Percentiles rank a stretch among this genome's conserved stretches.
These are phyloP conservation scores for Bos javanicus DNA, from an alignment of 2,113 vertebrate species.

Conservation along the genomic window DNA sequence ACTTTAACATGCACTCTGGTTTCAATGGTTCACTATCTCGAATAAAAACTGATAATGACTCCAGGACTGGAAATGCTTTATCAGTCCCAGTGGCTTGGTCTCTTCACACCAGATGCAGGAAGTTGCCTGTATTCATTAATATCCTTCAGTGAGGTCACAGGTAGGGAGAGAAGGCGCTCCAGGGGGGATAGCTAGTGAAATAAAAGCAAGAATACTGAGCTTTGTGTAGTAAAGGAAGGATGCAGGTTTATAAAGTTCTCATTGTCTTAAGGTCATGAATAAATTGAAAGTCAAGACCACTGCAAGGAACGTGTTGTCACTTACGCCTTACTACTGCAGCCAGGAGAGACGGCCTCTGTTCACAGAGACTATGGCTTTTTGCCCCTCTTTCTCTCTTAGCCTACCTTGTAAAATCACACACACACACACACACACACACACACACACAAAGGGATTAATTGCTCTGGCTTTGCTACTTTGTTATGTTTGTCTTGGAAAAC, in stretches of 20 bases:
- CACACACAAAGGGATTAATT: background rate
- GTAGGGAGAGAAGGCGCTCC: background rate
- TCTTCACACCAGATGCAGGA: conserved; percentile 39
- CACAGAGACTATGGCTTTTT: background rate
- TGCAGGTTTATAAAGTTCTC: background rate
- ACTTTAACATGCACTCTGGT: background rate
- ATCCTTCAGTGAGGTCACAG: conserved; percentile 54
- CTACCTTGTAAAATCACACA: background rate
- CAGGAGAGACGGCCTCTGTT: background rate
- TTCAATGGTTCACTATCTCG: conserved; percentile 3
- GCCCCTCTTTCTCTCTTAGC: background rate
- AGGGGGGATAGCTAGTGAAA: background rate
- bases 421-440: background rate
- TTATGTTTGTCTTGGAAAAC: background rate
- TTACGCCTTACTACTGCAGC: background rate
- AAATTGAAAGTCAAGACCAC: conserved; percentile 46
- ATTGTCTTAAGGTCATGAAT: background rate
- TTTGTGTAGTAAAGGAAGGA: background rate
- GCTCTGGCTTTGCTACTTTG: background rate
- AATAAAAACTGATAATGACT: conserved; percentile 64
- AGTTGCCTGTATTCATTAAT: conserved; percentile 62
- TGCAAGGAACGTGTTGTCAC: background rate
- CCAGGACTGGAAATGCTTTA: conserved; percentile 47
- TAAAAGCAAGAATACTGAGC: background rate
- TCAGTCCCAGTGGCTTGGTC: conserved; percentile 44